These are phyloP conservation scores for Lomographa bimaculata DNA, from an alignment of 2,888 invertebrate genomes.

Conservation along the genomic window DNA sequence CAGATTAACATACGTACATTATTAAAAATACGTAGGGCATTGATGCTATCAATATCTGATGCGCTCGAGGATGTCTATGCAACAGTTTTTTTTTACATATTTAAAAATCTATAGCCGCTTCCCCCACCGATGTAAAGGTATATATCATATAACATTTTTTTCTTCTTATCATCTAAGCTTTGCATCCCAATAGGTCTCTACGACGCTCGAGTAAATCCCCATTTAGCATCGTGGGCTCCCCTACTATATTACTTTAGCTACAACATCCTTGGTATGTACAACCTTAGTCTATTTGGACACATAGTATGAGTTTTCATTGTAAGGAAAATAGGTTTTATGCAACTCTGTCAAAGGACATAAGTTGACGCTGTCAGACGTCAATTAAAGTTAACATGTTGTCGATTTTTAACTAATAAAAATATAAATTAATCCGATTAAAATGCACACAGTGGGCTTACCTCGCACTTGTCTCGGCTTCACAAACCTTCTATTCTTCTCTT, in stretches of 20 bases:
- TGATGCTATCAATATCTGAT: conserved; percentile 18
- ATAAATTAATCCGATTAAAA: too few species aligned
- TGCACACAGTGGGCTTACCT: conserved; percentile 68
- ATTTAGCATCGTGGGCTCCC: conserved; percentile 24
- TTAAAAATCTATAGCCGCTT: conserved; percentile 7
- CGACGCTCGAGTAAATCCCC: conserved; percentile 14
- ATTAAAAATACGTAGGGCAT: conserved; percentile 15
- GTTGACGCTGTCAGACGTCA: too few species aligned
- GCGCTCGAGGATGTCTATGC: conserved; percentile 14
- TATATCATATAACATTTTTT: conserved; percentile 15
- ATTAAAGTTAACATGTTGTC: too few species aligned
- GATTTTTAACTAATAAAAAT: too few species aligned
- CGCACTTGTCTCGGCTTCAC: conserved; percentile 72
- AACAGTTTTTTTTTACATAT: conserved; percentile 20
- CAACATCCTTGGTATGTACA: too few species aligned
- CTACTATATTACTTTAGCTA: conserved; percentile 4
- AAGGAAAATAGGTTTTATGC: too few species aligned
- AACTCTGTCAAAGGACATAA: too few species aligned
- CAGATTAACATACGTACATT: conserved; percentile 14
- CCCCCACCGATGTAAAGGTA: conserved; percentile 9
- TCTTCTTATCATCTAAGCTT: conserved; percentile 26
- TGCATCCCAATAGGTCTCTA: conserved; percentile 23
- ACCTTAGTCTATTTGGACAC: too few species aligned
- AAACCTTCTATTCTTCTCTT: conserved; percentile 60
- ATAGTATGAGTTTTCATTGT: not conserved